Conservation (phyloP, 2,888 invertebrate species). For the Leptinotarsa tumamoca region DNA sequence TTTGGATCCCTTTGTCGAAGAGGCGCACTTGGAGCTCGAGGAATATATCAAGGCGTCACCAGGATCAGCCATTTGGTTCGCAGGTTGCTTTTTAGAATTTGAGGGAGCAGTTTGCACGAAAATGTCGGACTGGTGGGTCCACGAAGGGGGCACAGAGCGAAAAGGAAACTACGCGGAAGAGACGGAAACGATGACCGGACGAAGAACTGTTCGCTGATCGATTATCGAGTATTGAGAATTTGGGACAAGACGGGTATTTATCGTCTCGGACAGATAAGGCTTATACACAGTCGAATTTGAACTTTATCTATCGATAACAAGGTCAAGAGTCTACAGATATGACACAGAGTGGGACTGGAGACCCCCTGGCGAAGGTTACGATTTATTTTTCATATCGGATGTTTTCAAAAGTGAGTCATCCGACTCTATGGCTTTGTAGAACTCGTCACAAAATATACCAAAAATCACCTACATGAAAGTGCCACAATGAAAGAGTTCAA, state of each 20-base stretch:
- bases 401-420: no score
- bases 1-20: slow-evolving; percentile 46
- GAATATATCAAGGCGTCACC: slow-evolving; percentile 53
- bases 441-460: no score
- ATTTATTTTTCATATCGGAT: no score
- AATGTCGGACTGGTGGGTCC: neutral
- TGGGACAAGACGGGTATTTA: slow-evolving; percentile 9
- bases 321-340: slow-evolving; percentile 6
- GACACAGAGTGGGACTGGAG: neutral
- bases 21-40: slow-evolving; percentile 36
- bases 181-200: neutral
- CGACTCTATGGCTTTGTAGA: no score
- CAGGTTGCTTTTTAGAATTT: neutral
- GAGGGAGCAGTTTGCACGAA: neutral
- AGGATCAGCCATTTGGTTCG: slow-evolving; percentile 60
- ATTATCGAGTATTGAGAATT: neutral
- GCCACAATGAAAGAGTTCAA: no score
- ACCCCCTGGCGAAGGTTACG: no score
- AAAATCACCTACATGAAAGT: no score
- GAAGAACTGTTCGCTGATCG: neutral
- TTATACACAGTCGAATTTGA: slow-evolving; percentile 15
- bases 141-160: neutral
- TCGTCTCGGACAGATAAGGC: neutral
- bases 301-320: slow-evolving; percentile 15
- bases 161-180: neutral